Evolutionary conservation across 2,888 invertebrate genomes (phyloP).

Genomic region (Acleris literana): DNA sequence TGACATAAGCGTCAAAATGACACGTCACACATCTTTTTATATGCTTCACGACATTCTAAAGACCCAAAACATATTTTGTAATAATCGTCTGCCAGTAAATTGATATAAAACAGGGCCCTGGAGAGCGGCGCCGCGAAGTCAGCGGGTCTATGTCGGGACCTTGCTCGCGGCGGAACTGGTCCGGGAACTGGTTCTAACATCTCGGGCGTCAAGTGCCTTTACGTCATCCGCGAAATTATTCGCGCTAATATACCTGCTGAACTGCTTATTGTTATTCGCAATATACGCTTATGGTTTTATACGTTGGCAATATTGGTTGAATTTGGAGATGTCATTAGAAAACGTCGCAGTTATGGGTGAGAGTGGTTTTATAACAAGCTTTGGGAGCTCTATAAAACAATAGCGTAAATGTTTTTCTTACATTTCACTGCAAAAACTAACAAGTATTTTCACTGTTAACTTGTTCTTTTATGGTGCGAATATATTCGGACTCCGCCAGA

Average conservation of each 20-base stretch:
- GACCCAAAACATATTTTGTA: not conserved
- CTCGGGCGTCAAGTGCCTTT: slow-evolving; percentile 59
- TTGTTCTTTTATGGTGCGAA: too few species aligned
- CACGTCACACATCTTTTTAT: too few species aligned
- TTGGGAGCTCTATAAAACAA: too few species aligned
- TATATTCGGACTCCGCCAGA: too few species aligned
- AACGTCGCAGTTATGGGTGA: not conserved
- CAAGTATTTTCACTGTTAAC: too few species aligned
- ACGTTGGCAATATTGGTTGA: not conserved
- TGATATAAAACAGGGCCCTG: not conserved
- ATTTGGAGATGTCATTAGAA: not conserved
- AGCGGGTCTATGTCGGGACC: slow-evolving; percentile 66
- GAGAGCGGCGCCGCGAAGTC: slow-evolving; percentile 30
- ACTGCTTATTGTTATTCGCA: slow-evolving; percentile 1
- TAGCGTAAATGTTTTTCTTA: too few species aligned
- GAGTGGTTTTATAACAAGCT: too few species aligned
- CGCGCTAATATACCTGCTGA: not conserved
- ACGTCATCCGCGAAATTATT: slow-evolving; percentile 59
- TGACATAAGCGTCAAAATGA: too few species aligned
- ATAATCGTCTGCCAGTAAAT: not conserved
- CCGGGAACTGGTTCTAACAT: slow-evolving; percentile 55
- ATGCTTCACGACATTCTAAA: not conserved
- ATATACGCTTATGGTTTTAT: too few species aligned
- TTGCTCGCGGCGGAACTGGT: slow-evolving; percentile 71
- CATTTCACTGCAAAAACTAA: too few species aligned